Evolutionary conservation across 2,113 vertebrate genomes (phyloP).

Genomic region (Chaetura pelagica): DNA sequence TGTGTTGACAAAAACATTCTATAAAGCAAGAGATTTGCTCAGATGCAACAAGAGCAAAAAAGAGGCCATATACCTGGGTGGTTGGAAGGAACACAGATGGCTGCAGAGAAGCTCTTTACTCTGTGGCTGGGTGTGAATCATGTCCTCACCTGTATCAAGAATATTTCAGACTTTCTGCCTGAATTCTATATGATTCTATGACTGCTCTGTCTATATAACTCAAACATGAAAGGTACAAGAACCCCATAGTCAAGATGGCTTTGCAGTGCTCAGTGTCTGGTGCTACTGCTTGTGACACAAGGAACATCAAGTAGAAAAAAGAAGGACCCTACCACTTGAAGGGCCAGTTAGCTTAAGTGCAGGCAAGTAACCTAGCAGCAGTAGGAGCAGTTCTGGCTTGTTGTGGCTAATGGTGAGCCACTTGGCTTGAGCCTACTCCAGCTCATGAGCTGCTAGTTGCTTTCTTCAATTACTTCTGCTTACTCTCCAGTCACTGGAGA

Average conservation of each 20-base stretch:
- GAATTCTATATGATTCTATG: neutral
- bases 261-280: neutral
- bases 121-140: neutral
- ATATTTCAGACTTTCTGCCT: neutral
- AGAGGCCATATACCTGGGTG: neutral
- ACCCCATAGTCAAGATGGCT: neutral
- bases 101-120: neutral
- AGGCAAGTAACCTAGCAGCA: neutral
- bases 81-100: neutral
- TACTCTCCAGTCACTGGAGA: accelerated
- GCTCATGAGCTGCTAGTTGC: neutral
- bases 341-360: neutral
- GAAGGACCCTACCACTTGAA: neutral
- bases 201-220: neutral
- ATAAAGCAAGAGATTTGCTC: neutral
- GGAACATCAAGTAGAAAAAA: neutral
- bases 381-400: neutral
- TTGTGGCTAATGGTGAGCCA: neutral
- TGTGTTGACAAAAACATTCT: neutral
- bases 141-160: neutral
- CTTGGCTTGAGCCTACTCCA: neutral
- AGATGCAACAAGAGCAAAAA: neutral
- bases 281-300: neutral
- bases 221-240: neutral
- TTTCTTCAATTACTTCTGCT: neutral